Evolutionary conservation across 1,140 invertebrate species (phyloP).

Genomic region (Eriosoma lanigerum): DNA sequence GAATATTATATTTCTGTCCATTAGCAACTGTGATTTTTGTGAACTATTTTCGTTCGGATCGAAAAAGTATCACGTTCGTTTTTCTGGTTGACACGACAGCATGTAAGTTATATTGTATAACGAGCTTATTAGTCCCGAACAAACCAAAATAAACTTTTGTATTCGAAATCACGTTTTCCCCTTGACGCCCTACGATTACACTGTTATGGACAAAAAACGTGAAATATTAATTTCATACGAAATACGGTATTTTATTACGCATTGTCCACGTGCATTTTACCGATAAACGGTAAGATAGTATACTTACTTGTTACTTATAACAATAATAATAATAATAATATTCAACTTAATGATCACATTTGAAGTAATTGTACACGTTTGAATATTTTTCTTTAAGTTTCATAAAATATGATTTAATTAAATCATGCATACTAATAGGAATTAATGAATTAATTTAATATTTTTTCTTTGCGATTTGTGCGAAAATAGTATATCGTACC

Average conservation of each 20-base stretch:
- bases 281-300: no score
- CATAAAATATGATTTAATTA: no score
- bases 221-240: not conserved
- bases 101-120: not conserved
- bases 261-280: no score
- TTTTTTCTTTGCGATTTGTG: no score
- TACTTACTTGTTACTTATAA: no score
- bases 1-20: not conserved
- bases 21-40: not conserved
- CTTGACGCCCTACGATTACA: conserved; percentile 2
- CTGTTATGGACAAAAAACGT: not conserved
- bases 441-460: no score
- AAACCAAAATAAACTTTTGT: not conserved
- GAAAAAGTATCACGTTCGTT: not conserved
- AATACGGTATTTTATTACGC: not conserved
- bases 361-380: no score
- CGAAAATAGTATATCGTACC: no score
- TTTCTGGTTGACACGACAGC: not conserved
- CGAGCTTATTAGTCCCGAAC: conserved; percentile 29
- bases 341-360: no score
- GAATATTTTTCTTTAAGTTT: no score
- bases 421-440: no score
- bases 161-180: conserved; percentile 11
- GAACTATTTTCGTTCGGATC: conserved; percentile 8
- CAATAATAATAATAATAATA: no score